Conservation (phyloP, 2,113 vertebrate species). For the Vireo altiloquus region DNA sequence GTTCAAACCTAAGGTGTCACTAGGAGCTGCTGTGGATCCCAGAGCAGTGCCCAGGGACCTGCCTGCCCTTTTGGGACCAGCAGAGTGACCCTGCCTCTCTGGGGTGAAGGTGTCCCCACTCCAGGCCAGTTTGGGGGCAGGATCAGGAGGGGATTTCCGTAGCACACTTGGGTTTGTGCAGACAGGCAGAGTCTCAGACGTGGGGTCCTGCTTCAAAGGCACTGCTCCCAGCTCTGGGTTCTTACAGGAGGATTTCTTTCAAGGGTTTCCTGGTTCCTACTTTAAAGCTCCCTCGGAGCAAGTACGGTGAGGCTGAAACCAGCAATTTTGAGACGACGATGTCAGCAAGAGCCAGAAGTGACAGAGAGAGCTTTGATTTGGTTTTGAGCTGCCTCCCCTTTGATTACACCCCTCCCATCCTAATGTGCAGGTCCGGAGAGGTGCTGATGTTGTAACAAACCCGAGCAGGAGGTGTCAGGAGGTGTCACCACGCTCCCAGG, state of each 20-base stretch:
- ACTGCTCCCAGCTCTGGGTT: neutral
- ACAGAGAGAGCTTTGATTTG: neutral
- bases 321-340: neutral
- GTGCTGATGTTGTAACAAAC: neutral
- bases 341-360: neutral
- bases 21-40: neutral
- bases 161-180: neutral
- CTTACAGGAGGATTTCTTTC: neutral
- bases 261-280: neutral
- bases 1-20: too few species aligned
- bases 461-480: neutral
- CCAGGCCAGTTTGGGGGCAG: neutral
- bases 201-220: neutral
- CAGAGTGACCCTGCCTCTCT: neutral
- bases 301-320: neutral
- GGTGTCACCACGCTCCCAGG: neutral
- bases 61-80: neutral
- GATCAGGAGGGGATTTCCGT: neutral
- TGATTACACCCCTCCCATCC: neutral
- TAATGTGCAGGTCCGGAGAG: neutral
- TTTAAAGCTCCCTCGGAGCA: neutral
- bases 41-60: neutral
- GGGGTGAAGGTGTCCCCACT: fast-evolving
- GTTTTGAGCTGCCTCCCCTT: neutral
- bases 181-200: neutral